Base-by-base conservation (phyloP, 1,140 invertebrate species). In the Notospermus geniculatus region DNA sequence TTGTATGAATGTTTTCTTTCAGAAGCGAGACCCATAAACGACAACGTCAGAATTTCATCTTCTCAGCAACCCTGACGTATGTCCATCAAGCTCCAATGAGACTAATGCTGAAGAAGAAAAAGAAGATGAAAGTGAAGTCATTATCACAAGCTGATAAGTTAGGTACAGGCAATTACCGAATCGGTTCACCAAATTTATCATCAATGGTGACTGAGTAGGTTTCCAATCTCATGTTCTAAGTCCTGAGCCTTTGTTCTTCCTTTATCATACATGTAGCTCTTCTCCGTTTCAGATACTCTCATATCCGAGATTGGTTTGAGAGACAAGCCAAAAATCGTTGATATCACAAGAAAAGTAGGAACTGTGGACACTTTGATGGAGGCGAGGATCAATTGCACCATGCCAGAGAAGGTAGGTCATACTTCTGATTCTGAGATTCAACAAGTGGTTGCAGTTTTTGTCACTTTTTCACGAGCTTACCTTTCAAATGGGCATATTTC, bases 61-160 rank as follows among this genome's bases (percentile, higher is more conserved):
- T 98, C 83, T 99, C 97, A 0, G 97, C 97, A 19, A 99, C 97
- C 0, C 83, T 99, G 5, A 95, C 95, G 1, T 81, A 97, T 65
- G 73, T 93, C 0, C 93, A 95, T 71, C 88, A 90, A 62, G 82
- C 89, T 46, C 93, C 93, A 0, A 79, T 88, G 30, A 87, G 93
- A 78, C 81, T 92, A 62, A 60, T 71, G 29, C 30, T 39, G 5
- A 88, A 87, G 68, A 88, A 87, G 77, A 85, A 88, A 70, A 78
- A 84, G 25, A 71, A 73, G 70, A 88, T 87, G 76, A 83, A 60
- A 28, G 23, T 70, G 7, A 67, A 70, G 15, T 36, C 32, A 36
- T 36, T 36, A 36, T 36, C 32, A 36, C 27, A 63, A 15, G 67
- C 76, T 57, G 57, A 76, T 39, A 81, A 80, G 65, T 63, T 78